Percentiles rank a stretch among this genome's conserved stretches.
Conservation (phyloP, 1,140 invertebrate genomes). For the Piezodorus guildinii region DNA sequence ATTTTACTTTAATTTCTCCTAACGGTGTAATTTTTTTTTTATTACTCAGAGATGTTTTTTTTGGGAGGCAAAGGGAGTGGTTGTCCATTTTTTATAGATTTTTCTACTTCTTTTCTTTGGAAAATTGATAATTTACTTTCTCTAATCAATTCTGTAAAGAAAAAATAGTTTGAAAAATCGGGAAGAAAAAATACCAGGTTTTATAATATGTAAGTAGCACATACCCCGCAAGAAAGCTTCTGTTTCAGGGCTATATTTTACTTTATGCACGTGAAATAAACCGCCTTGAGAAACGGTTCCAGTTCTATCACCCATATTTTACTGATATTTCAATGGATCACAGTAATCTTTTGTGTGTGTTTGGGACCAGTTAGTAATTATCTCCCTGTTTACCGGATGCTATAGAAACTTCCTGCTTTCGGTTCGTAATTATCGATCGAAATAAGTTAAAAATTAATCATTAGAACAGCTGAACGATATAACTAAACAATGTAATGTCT, state of each 20-base stretch:
- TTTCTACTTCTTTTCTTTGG: slow-evolving; percentile 35
- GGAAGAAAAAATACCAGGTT: neutral
- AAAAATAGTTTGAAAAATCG: slow-evolving; percentile 13
- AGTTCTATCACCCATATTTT: neutral
- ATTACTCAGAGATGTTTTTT: neutral
- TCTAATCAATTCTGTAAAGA: slow-evolving; percentile 36
- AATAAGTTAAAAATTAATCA: no score
- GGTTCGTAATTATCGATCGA: no score
- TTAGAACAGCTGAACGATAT: no score
- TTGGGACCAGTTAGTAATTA: no score
- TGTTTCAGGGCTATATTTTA: slow-evolving; percentile 37
- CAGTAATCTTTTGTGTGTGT: no score
- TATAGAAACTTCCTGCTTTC: no score
- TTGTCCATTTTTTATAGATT: slow-evolving; percentile 34
- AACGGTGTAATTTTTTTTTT: slow-evolving; percentile 16
- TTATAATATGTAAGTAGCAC: slow-evolving; percentile 13
- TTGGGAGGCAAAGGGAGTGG: slow-evolving; percentile 31
- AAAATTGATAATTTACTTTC: slow-evolving; percentile 38
- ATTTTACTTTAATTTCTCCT: slow-evolving; percentile 17
- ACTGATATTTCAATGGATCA: neutral
- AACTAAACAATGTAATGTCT: no score
- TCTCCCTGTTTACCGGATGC: no score
- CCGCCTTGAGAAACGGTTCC: slow-evolving; percentile 26
- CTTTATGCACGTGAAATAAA: slow-evolving; percentile 34
- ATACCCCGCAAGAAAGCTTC: slow-evolving; percentile 35